Base-by-base conservation (phyloP, 2,797 vertebrate genomes). In the Darevskia nairensis region DNA sequence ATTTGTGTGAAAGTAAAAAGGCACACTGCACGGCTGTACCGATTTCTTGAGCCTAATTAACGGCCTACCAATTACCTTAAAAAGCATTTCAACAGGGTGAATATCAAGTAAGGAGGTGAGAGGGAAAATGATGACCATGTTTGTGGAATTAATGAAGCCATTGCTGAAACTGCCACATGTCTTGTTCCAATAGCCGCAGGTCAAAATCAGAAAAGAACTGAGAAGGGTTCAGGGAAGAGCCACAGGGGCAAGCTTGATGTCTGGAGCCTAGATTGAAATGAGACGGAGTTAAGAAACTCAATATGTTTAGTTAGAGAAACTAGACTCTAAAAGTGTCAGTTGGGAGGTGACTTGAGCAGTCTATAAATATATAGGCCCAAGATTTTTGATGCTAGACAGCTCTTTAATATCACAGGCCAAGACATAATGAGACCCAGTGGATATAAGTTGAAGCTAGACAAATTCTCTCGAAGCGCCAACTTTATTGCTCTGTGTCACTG, bases 41-140 rank as follows among this genome's bases (percentile, higher is more conserved):
- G 66, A 35, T 25, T 86, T 94, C 44, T 85, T 86, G 69, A 79
- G 88, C 91, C 72, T 91, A 87, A 93, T 89, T n/a, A 41, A 4
- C 64, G 13, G 19, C 39, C 0, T 1, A 9, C 44, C 59, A 80
- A 82, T 88, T 44, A 71, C 87, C 44, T 91, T 59, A 3, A 85
- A 90, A 86, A 74, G 19, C 2, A 41, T 82, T 85, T 90, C n/a
- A 88, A 50, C 17, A 41, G 39, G 55, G 23, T 88, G 50, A 88
- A 80, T 84, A 35, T 46, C 66, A 46, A 80, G 72, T 23, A 81
- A 78, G 64, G 84, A 72, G 15, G 35, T 66, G 55, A 84, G 29
- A 71, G 13, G 41, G 27, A 85, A 64, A 46, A 68, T 61, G 44
- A 85, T 13, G 46, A 32, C n/a, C 44, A 15, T 80, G 21, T 89